phyloP scores from a whole-genome alignment of 92 coral and sea anemone genomes.

The Diadumene lineata region DNA sequence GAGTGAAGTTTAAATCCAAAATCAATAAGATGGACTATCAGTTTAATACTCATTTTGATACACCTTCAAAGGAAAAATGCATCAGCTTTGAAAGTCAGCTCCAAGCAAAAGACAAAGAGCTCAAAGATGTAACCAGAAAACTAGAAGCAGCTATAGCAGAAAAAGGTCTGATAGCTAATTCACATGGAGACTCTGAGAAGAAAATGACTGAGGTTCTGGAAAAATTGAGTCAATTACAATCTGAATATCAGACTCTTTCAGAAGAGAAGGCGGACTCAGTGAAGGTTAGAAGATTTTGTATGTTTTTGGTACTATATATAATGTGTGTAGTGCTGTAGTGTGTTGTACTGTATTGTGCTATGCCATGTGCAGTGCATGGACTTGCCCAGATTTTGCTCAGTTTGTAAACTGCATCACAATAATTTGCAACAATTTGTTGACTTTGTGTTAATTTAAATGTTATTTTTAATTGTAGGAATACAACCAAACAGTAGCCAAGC shows the following conservation, averaged over 20 bases:
- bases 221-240: slow-evolving; percentile 45
- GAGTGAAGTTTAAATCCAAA: no score
- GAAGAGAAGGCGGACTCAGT: slow-evolving; percentile 26
- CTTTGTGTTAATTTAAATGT: neutral
- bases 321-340: no score
- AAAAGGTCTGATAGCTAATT: slow-evolving; percentile 49
- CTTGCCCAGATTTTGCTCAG: neutral
- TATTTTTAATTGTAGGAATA: slow-evolving; percentile 2
- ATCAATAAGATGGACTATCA: no score
- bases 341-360: no score
- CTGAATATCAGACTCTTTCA: slow-evolving; percentile 55
- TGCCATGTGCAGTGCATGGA: neutral
- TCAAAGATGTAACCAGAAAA: slow-evolving; percentile 55
- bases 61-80: slow-evolving; percentile 33
- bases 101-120: slow-evolving; percentile 45
- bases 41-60: no score
- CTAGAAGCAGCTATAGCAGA: slow-evolving; percentile 66
- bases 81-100: slow-evolving; percentile 20
- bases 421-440: neutral
- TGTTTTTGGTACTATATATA: no score
- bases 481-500: slow-evolving; percentile 37
- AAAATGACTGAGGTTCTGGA: slow-evolving; percentile 55
- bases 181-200: slow-evolving; percentile 68
- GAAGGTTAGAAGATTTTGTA: slow-evolving; percentile 66
- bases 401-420: neutral